phyloP scores from a whole-genome alignment of 2,888 invertebrate genomes.

The Seira musarum region DNA sequence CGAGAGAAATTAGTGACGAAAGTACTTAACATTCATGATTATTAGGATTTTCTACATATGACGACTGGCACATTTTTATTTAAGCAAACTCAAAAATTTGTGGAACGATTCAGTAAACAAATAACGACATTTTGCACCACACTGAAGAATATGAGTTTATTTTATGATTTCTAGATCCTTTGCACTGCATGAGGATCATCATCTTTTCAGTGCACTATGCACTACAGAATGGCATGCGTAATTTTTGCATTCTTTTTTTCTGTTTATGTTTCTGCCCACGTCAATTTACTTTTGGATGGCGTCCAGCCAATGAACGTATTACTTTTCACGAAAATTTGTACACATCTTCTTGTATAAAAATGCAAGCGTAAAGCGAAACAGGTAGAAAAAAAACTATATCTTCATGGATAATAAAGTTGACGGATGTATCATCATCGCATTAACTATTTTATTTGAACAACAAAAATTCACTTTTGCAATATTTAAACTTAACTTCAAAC shows the following conservation, averaged over 20 bases:
- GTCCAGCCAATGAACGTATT: conserved; percentile 25
- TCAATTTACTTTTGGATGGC: conserved; percentile 52
- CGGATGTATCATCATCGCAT: conserved; percentile 16
- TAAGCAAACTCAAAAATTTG: not conserved
- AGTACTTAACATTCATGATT: not conserved
- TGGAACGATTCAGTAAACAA: not conserved
- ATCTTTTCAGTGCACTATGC: not conserved
- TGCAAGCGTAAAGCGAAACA: not conserved
- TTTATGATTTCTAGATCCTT: not conserved
- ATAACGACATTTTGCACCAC: not conserved
- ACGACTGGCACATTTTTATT: not conserved
- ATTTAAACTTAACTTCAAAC: not conserved
- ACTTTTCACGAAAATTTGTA: conserved; percentile 4
- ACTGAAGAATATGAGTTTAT: not conserved
- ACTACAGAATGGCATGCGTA: not conserved
- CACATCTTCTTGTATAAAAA: not conserved
- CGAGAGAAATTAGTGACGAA: not conserved
- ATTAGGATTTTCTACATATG: not conserved
- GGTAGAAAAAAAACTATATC: conserved; percentile 10
- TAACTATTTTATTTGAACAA: not conserved
- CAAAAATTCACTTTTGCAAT: conserved; percentile 12
- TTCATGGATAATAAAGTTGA: conserved; percentile 22
- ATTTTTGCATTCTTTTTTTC: not conserved
- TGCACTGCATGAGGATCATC: not conserved
- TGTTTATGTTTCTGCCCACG: conserved; percentile 45